These are phyloP conservation scores for Chironomus striatipennis DNA, from an alignment of 1,140 invertebrate species.

Conservation along the genomic window DNA sequence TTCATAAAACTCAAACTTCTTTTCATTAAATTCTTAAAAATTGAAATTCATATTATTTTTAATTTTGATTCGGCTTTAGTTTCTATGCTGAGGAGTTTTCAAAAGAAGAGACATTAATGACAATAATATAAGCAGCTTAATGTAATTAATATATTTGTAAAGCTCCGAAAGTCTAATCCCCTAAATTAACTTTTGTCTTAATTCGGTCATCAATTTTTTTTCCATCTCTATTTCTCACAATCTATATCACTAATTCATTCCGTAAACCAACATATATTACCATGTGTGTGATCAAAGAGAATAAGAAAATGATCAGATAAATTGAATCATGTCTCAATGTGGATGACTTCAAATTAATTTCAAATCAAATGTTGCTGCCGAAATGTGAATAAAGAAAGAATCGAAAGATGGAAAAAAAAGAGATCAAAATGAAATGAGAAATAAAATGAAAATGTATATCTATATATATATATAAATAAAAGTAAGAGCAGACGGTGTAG, in stretches of 20 bases:
- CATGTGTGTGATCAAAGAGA: background rate
- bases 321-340: background rate
- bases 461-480: background rate
- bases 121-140: conserved; percentile 15
- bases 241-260: background rate
- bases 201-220: background rate
- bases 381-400: background rate
- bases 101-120: conserved; percentile 11
- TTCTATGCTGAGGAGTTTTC: background rate
- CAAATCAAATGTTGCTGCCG: background rate
- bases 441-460: too few species aligned
- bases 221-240: background rate
- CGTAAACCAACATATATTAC: background rate
- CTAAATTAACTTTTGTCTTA: conserved; percentile 19
- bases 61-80: background rate
- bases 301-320: conserved; percentile 5
- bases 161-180: background rate
- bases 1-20: background rate
- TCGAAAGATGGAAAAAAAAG: background rate
- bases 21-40: background rate
- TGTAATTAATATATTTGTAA: conserved; percentile 11
- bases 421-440: too few species aligned
- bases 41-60: background rate
- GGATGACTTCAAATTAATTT: conserved; percentile 9
- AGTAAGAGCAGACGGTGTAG: background rate